Evolutionary conservation across 2,888 invertebrate genomes (phyloP).

Genomic region (Orthonychiurus folsomi): DNA sequence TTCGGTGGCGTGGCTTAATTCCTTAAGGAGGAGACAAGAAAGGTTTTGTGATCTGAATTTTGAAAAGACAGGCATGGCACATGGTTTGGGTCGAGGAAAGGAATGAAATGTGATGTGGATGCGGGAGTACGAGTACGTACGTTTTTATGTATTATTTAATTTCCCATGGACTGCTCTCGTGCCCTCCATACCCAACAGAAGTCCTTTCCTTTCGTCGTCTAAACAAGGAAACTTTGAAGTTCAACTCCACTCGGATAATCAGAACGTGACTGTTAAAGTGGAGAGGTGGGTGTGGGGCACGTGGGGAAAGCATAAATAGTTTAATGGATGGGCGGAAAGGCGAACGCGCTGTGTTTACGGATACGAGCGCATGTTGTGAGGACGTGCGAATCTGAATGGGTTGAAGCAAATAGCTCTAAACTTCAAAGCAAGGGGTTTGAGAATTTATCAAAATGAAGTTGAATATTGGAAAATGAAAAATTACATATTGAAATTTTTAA

Average conservation of each 20-base stretch:
- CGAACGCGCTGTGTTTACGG: too few relatives aligned
- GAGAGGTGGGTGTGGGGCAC: background rate
- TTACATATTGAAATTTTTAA: too few relatives aligned
- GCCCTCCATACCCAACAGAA: background rate
- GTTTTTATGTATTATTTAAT: background rate
- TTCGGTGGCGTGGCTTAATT: background rate
- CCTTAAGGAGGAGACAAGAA: background rate
- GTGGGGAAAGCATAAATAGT: background rate
- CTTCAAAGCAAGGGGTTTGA: too few relatives aligned
- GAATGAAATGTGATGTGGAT: slow-evolving; percentile 7
- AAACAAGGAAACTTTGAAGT: background rate
- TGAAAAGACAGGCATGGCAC: too few relatives aligned
- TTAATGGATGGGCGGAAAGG: too few relatives aligned
- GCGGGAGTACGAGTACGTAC: slow-evolving; percentile 1
- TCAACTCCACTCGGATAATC: background rate
- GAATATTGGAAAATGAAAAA: too few relatives aligned
- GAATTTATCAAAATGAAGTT: too few relatives aligned
- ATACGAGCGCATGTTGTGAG: too few relatives aligned
- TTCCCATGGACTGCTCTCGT: too few relatives aligned
- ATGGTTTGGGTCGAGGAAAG: too few relatives aligned
- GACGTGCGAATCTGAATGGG: too few relatives aligned
- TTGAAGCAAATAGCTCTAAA: too few relatives aligned
- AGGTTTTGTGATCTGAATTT: background rate
- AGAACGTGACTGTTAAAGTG: background rate
- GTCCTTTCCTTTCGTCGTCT: background rate